A percentile compares a stretch with the other conserved stretches of the same genome.
Conservation (phyloP, 2,888 invertebrate species). For the Epiblema foenella region DNA sequence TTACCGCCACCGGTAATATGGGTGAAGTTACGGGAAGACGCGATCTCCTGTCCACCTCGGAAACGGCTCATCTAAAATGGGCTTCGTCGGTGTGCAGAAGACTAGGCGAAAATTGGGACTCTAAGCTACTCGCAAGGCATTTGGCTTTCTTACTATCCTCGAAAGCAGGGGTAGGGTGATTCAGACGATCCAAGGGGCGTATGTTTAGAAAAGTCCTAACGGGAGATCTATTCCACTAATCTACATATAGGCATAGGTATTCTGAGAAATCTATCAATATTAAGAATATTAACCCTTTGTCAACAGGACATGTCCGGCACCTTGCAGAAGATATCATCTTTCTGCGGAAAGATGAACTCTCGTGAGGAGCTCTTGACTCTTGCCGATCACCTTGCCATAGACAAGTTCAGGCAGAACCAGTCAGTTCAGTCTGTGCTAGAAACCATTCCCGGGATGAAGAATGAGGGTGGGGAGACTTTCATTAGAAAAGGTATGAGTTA, state of each 20-base stretch:
- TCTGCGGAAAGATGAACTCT: slow-evolving; percentile 10
- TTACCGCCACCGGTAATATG: too few species aligned
- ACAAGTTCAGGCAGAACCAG: slow-evolving; percentile 11
- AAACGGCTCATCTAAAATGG: too few species aligned
- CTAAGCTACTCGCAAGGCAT: too few species aligned
- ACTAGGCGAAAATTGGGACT: too few species aligned
- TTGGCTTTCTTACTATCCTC: too few species aligned
- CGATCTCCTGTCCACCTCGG: too few species aligned
- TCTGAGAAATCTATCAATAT: not conserved
- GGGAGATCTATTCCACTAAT: not conserved
- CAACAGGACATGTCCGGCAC: slow-evolving; percentile 9
- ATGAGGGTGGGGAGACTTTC: slow-evolving; percentile 2
- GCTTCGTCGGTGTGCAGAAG: too few species aligned
- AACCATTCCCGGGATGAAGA: slow-evolving; percentile 18
- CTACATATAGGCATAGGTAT: too few species aligned
- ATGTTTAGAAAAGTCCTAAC: too few species aligned
- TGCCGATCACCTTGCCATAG: slow-evolving; percentile 10
- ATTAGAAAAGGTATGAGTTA: slow-evolving; percentile 12
- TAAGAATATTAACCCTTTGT: not conserved
- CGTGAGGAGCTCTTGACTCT: slow-evolving; percentile 10
- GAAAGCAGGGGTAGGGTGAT: too few species aligned
- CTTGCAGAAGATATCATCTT: slow-evolving; percentile 9
- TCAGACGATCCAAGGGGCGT: too few species aligned
- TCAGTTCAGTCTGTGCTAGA: slow-evolving; percentile 14
- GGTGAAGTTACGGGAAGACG: too few species aligned